phyloP scores from a whole-genome alignment of 2,113 vertebrate species.

The Chrysemys picta region DNA sequence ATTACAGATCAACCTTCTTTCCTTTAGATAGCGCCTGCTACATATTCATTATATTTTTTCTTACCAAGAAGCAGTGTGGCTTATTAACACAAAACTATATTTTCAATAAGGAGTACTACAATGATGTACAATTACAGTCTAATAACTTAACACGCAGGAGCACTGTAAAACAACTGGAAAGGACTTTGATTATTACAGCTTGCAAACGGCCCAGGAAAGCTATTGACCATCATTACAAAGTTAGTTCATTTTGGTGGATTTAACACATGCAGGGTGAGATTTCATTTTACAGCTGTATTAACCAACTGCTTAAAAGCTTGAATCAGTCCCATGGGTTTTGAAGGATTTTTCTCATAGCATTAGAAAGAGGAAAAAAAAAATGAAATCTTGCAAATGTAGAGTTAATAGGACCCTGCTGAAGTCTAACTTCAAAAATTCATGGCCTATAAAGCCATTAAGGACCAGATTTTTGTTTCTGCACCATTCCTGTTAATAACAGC shows the following conservation, averaged over 20 bases:
- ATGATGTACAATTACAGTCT: constrained; percentile 74
- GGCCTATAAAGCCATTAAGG: constrained; percentile 74
- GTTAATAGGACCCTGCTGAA: constrained; percentile 78
- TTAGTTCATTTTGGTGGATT: constrained; percentile 58
- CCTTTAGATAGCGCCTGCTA: neutral
- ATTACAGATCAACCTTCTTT: neutral
- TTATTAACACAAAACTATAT: constrained; percentile 72
- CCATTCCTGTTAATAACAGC: constrained; percentile 82
- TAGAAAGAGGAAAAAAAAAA: constrained; percentile 65
- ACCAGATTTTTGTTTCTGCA: constrained; percentile 73
- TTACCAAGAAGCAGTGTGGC: constrained; percentile 61
- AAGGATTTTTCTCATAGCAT: constrained; percentile 67
- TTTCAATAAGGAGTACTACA: constrained; percentile 70
- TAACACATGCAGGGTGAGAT: constrained; percentile 50
- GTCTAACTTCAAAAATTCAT: constrained; percentile 73
- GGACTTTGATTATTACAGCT: constrained; percentile 73
- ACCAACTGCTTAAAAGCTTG: constrained; percentile 73
- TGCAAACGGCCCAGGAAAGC: constrained; percentile 76
- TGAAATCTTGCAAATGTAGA: constrained; percentile 75
- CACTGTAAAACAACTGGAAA: constrained; percentile 71
- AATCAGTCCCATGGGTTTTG: constrained; percentile 76
- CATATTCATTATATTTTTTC: constrained; percentile 36
- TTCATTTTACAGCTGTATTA: constrained; percentile 77
- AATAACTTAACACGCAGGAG: constrained; percentile 79
- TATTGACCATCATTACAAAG: constrained; percentile 65